Percentiles rank a stretch among this genome's conserved stretches.
phyloP scores from a whole-genome alignment of 2,113 vertebrate genomes.

The Loxodonta africana region DNA sequence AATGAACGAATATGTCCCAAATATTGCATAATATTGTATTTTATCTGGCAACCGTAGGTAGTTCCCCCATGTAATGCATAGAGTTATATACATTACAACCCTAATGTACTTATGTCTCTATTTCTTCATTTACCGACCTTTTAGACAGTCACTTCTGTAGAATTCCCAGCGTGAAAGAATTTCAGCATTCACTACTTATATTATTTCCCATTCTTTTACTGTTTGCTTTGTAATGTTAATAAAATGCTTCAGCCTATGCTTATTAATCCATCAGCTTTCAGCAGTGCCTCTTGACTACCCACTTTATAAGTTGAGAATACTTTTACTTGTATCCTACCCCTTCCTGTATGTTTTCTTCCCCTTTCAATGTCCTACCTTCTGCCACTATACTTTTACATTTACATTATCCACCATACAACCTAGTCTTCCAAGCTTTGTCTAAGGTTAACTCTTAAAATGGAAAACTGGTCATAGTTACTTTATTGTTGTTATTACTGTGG shows the following conservation, averaged over 20 bases:
- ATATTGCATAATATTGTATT: slow-evolving; percentile 2
- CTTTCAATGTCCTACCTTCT: neutral
- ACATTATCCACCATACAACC: neutral
- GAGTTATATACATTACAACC: neutral
- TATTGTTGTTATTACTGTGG: neutral
- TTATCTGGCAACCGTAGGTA: neutral
- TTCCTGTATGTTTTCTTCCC: neutral
- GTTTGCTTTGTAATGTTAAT: slow-evolving; percentile 41
- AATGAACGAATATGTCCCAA: neutral
- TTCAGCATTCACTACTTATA: neutral
- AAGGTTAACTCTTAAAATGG: neutral
- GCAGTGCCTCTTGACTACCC: neutral
- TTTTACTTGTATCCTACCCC: neutral
- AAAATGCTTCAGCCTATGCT: slow-evolving; percentile 34
- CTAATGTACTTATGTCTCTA: neutral
- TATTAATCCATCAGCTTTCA: neutral
- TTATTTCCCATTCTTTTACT: slow-evolving; percentile 4
- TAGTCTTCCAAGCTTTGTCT: neutral
- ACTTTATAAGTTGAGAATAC: neutral
- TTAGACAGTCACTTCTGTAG: neutral
- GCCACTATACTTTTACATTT: neutral
- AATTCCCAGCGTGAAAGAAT: neutral
- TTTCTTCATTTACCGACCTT: neutral
- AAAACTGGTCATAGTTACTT: slow-evolving; percentile 12
- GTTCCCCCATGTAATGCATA: neutral